A percentile compares a stretch with the other conserved stretches of the same genome.
Conservation (phyloP, 2,113 vertebrate species). For the Oreotrochilus melanogaster region DNA sequence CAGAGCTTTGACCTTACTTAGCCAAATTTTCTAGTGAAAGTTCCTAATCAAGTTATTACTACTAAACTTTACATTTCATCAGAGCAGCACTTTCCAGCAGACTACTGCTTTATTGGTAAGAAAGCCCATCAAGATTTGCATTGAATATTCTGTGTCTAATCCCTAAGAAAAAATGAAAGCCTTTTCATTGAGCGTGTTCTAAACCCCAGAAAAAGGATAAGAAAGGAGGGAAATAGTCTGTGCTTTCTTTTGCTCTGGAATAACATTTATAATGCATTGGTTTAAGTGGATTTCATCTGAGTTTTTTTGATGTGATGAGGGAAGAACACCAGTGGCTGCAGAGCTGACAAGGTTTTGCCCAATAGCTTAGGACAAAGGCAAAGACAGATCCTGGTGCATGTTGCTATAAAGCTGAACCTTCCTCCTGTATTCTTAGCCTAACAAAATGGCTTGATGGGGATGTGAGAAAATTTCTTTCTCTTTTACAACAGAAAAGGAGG, state of each 20-base stretch:
- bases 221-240: not conserved
- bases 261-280: not conserved
- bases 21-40: not conserved
- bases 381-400: accelerated
- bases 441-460: not conserved
- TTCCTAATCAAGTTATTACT: not conserved
- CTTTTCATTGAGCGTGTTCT: not conserved
- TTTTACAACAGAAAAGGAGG: not conserved
- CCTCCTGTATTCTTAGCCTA: not conserved
- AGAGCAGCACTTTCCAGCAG: not conserved
- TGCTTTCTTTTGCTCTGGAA: not conserved
- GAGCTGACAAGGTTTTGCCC: not conserved
- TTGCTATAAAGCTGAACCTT: not conserved
- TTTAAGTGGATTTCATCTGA: not conserved
- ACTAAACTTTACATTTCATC: not conserved
- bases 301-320: not conserved
- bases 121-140: not conserved
- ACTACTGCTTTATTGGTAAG: not conserved
- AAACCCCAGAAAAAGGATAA: not conserved
- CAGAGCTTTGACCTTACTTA: not conserved
- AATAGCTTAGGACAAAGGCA: not conserved
- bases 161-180: not conserved
- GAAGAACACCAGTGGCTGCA: not conserved
- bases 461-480: not conserved
- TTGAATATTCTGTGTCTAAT: not conserved